Percentiles rank a stretch among this genome's conserved stretches.
Evolutionary conservation across 2,113 vertebrate species (phyloP).

Genomic region (Gobio gobio): DNA sequence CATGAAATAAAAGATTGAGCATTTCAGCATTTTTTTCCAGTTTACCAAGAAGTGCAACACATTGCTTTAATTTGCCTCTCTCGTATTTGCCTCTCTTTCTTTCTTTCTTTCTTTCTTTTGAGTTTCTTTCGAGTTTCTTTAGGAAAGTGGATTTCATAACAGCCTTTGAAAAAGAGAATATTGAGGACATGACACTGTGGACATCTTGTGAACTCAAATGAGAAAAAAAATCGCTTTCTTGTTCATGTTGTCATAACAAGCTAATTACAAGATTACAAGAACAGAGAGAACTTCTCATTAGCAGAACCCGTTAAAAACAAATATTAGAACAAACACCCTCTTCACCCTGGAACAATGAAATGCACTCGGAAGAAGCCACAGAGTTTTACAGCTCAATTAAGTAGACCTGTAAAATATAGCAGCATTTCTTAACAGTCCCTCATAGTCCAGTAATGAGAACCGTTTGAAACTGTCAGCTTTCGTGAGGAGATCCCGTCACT

Average conservation of each 20-base stretch:
- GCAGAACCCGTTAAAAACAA: slow-evolving; percentile 41
- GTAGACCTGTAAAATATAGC: slow-evolving; percentile 54
- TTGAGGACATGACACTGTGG: slow-evolving; percentile 6
- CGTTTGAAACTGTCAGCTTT: slow-evolving; percentile 40
- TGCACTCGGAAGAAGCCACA: slow-evolving; percentile 41
- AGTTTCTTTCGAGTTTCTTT: no score
- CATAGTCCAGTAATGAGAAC: slow-evolving; percentile 52
- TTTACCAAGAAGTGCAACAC: neutral
- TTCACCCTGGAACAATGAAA: slow-evolving; percentile 48
- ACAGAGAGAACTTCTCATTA: slow-evolving; percentile 47
- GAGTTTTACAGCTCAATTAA: slow-evolving; percentile 58
- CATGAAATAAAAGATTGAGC: slow-evolving; percentile 4
- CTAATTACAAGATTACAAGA: slow-evolving; percentile 46
- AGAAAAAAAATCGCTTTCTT: slow-evolving; percentile 5
- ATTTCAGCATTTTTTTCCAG: neutral
- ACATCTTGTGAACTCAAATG: slow-evolving; percentile 36
- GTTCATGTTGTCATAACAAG: slow-evolving; percentile 43
- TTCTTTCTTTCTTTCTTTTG: neutral
- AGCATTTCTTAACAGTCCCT: slow-evolving; percentile 40
- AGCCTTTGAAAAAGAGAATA: neutral
- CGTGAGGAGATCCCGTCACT: slow-evolving; percentile 30
- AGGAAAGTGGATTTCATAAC: neutral
- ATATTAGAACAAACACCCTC: slow-evolving; percentile 37
- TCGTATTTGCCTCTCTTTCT: neutral
- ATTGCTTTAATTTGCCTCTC: neutral